phyloP scores from a whole-genome alignment of 1,140 invertebrate genomes.

The Drosophila auraria region DNA sequence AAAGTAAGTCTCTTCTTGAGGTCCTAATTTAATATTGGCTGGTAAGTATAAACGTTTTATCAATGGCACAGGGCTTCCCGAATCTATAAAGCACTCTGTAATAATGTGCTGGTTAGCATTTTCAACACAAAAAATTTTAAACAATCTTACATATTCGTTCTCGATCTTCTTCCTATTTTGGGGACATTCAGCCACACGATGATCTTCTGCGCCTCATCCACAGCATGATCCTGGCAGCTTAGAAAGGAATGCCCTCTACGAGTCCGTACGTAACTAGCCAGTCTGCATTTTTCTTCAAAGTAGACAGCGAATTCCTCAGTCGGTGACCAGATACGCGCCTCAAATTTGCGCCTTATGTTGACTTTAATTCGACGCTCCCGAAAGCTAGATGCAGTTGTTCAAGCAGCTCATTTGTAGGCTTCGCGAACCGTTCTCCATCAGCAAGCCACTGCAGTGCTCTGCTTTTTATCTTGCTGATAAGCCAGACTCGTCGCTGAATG shows the following conservation, averaged over 20 bases:
- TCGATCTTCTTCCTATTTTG: too few relatives aligned
- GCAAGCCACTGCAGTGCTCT: not conserved
- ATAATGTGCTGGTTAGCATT: not conserved
- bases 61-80: too few relatives aligned
- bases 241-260: too few relatives aligned
- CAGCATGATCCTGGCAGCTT: too few relatives aligned
- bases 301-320: not conserved
- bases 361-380: too few relatives aligned
- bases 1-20: not conserved
- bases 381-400: too few relatives aligned
- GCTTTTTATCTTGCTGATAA: not conserved
- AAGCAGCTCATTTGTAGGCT: not conserved
- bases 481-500: not conserved
- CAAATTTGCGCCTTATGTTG: too few relatives aligned
- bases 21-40: not conserved
- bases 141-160: not conserved
- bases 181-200: too few relatives aligned
- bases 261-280: too few relatives aligned
- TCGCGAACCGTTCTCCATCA: not conserved
- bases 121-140: constrained; percentile 1
- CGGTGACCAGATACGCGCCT: too few relatives aligned
- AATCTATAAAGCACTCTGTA: not conserved
- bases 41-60: not conserved
- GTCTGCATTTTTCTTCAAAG: too few relatives aligned
- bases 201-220: too few relatives aligned